These are phyloP conservation scores for Chelonus insularis DNA, from an alignment of 1,140 invertebrate genomes.

Conservation along the genomic window DNA sequence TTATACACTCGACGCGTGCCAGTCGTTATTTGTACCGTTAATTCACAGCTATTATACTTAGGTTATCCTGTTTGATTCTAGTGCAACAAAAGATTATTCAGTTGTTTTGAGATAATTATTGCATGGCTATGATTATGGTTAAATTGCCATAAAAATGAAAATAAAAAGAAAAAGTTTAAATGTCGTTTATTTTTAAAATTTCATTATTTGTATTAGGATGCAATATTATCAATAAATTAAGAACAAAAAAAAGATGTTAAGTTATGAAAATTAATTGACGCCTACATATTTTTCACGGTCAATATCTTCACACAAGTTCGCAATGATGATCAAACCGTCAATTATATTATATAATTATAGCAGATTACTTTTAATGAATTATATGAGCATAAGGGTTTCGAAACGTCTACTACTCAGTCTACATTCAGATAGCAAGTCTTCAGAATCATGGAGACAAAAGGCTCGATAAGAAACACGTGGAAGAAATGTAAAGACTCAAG, in stretches of 20 bases:
- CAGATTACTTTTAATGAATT: slow-evolving; percentile 41
- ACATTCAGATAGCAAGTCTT: slow-evolving; percentile 34
- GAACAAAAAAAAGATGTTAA: neutral
- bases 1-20: no score
- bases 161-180: no score
- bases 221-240: no score
- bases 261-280: neutral
- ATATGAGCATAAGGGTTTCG: slow-evolving; percentile 27
- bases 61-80: no score
- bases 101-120: no score
- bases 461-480: slow-evolving; percentile 29
- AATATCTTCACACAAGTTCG: neutral
- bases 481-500: slow-evolving; percentile 31
- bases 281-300: neutral
- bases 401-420: slow-evolving; percentile 38
- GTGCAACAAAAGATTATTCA: no score
- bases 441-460: slow-evolving; percentile 37
- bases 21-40: no score
- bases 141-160: no score
- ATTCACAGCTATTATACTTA: no score
- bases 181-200: no score
- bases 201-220: no score
- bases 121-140: no score
- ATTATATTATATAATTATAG: slow-evolving; percentile 42
- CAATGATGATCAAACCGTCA: neutral